Percentiles rank a stretch among this genome's conserved stretches.
Conservation (phyloP, 2,888 invertebrate genomes). For the Pecten maximus region DNA sequence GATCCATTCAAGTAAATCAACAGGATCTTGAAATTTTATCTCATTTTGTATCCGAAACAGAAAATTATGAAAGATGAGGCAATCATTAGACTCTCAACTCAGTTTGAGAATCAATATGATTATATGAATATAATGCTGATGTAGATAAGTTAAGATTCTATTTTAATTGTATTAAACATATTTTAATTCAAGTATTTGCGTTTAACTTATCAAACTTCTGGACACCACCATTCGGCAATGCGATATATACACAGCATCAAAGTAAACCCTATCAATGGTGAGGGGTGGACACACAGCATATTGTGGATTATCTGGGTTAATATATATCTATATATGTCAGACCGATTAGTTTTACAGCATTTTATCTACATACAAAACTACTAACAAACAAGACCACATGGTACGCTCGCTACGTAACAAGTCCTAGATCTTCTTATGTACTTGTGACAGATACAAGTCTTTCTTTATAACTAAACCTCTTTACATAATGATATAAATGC, state of each 20-base stretch:
- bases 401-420: background rate
- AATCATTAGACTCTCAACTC: too few species aligned
- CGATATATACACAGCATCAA: background rate
- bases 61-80: too few species aligned
- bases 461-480: background rate
- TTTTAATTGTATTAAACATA: too few species aligned
- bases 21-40: background rate
- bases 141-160: background rate
- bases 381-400: background rate
- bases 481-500: background rate
- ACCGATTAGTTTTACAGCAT: background rate
- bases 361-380: background rate
- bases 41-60: background rate
- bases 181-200: too few species aligned
- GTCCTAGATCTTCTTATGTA: background rate
- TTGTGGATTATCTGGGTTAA: background rate
- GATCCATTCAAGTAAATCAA: background rate
- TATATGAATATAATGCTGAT: background rate
- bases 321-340: background rate
- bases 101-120: too few species aligned
- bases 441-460: background rate
- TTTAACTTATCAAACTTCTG: too few species aligned
- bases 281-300: background rate
- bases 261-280: background rate
- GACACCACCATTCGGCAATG: background rate